These are phyloP conservation scores for Volucella bombylans DNA, from an alignment of 2,888 invertebrate genomes.

Conservation along the genomic window DNA sequence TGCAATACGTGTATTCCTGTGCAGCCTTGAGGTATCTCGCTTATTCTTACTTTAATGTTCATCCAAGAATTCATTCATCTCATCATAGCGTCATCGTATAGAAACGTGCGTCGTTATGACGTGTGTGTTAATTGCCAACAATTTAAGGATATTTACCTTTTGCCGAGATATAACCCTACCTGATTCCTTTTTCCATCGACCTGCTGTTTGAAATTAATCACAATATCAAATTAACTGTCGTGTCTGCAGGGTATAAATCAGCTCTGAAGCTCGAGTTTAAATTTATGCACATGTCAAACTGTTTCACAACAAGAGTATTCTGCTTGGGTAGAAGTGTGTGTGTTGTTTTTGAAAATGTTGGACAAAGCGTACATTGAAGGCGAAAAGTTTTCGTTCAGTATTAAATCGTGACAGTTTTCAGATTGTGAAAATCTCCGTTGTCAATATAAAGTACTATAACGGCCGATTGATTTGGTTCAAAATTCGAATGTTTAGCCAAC, in stretches of 20 bases:
- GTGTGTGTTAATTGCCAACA: slow-evolving; percentile 75
- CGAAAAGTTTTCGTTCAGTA: slow-evolving; percentile 30
- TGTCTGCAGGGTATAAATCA: slow-evolving; percentile 82
- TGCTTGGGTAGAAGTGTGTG: neutral
- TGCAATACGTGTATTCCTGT: slow-evolving; percentile 44
- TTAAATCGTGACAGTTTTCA: neutral
- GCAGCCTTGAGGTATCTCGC: slow-evolving; percentile 49
- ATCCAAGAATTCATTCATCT: slow-evolving; percentile 18
- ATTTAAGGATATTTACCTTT: slow-evolving; percentile 52
- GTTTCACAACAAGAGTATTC: slow-evolving; percentile 65
- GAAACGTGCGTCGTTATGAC: slow-evolving; percentile 56
- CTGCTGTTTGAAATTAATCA: slow-evolving; percentile 81
- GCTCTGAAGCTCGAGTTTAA: slow-evolving; percentile 73
- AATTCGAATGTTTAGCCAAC: no score
- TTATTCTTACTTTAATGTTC: neutral
- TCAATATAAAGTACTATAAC: no score
- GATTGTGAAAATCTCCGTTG: no score
- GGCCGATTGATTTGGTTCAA: no score
- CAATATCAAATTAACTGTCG: slow-evolving; percentile 83
- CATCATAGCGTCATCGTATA: neutral
- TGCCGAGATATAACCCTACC: slow-evolving; percentile 8
- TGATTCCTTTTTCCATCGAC: slow-evolving; percentile 54
- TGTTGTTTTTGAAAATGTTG: slow-evolving; percentile 4
- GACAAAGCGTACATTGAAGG: slow-evolving; percentile 32
- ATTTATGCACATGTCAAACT: slow-evolving; percentile 77